These are phyloP conservation scores for Abscondita cerata DNA, from an alignment of 2,888 invertebrate genomes.

Conservation along the genomic window DNA sequence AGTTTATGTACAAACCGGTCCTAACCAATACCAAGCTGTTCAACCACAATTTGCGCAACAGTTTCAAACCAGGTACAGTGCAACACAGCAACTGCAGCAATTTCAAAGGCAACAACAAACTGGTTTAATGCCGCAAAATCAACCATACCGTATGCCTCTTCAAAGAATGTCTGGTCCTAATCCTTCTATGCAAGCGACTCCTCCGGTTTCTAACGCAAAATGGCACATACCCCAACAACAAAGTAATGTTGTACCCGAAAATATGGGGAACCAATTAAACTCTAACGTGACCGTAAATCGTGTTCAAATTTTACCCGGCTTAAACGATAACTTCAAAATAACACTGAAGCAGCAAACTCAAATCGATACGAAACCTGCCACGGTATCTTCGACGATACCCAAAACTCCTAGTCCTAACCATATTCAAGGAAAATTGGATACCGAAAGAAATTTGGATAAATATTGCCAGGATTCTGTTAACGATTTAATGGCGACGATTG, in stretches of 20 bases:
- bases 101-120: conserved; percentile 27
- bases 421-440: conserved; percentile 51
- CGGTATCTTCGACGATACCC: conserved; percentile 80
- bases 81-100: conserved; percentile 34
- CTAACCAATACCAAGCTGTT: conserved; percentile 57
- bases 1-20: conserved; percentile 58
- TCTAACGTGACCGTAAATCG: conserved; percentile 36
- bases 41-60: conserved; percentile 57
- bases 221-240: conserved; percentile 79
- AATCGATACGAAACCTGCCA: conserved; percentile 45
- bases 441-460: conserved; percentile 75
- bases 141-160: conserved; percentile 26
- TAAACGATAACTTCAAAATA: conserved; percentile 72
- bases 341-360: conserved; percentile 62
- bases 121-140: conserved; percentile 28
- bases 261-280: conserved; percentile 19
- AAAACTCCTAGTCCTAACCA: conserved; percentile 85
- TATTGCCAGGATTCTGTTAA: conserved; percentile 86
- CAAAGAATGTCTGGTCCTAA: conserved; percentile 11
- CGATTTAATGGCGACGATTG: conserved; percentile 87
- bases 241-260: conserved; percentile 37
- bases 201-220: conserved; percentile 63
- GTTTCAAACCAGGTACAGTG: conserved; percentile 50
- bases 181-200: conserved; percentile 16
- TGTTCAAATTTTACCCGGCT: conserved; percentile 47